Base-by-base conservation (phyloP, 1,140 invertebrate species). In the Drosophila pseudoananassae region DNA sequence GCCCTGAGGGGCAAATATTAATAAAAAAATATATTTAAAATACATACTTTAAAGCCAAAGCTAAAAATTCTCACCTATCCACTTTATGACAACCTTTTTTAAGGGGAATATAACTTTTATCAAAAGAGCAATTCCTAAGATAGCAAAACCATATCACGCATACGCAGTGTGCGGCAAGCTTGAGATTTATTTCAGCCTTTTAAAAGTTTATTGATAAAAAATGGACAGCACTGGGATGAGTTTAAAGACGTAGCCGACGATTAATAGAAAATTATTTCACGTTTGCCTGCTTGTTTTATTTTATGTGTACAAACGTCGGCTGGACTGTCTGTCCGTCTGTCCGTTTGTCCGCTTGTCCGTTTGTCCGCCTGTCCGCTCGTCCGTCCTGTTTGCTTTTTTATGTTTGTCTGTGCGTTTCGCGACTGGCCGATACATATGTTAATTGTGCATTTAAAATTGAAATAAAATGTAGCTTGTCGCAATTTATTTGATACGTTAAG, bases 371-470 rank as follows among this genome's bases (percentile, higher is more conserved):
- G 55, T 12, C 40, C 38, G 40, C 25, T 27, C 47, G 49, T 52
- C 23, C 31, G 31, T 3, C 10, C 14, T 17, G 47, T 60, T 17
- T 25, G 49, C 6, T 49, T 15, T 40, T 17, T 20, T 50, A n/a
- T 36, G 59, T 51, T 27, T 59, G 43, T 65, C 66, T 50, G 33
- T 17, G 38, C 20, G 23, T 49, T 46, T 65, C 25, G 15, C 65
- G 43, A 15, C 23, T 49, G 25, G n/a, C 54, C 31, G 17, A 29
- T 36, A 71, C 38, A 61, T 78, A 72, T 79, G 76, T 76, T 84
- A 79, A 84, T 84, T 84, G 80, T 84, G 74, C 72, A 84, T 84
- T 84, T 80, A 79, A 78, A 63, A 61, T 79, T 84, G 58, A 73
- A 84, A 84, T 79, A 79, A 80, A 84, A 84, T 79, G 46, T 84